These are phyloP conservation scores for Pseudanteris insignis DNA, from an alignment of 2,888 invertebrate genomes.

Conservation along the genomic window DNA sequence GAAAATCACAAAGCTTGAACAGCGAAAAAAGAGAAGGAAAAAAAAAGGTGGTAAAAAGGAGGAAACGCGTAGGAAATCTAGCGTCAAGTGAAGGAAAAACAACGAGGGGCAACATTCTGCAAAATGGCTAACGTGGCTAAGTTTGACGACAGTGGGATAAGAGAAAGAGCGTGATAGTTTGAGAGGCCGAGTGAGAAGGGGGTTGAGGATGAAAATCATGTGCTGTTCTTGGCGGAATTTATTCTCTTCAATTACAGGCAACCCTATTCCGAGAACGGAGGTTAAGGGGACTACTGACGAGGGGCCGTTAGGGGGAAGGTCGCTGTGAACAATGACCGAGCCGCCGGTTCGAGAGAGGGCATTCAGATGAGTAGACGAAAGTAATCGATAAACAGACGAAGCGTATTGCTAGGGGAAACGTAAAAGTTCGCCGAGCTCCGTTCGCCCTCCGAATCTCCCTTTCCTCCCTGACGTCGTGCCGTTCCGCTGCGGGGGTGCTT, in stretches of 20 bases:
- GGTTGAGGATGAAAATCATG: too few relatives aligned
- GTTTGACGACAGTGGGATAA: too few relatives aligned
- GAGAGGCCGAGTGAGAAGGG: neutral
- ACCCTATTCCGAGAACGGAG: constrained; percentile 38
- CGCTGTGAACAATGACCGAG: constrained; percentile 37
- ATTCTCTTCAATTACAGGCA: constrained; percentile 39
- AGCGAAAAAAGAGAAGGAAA: neutral
- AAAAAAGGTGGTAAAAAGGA: neutral
- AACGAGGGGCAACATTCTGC: too few relatives aligned
- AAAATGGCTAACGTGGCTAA: too few relatives aligned
- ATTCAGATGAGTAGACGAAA: constrained; percentile 39
- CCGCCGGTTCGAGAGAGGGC: constrained; percentile 32
- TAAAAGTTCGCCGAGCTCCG: constrained; percentile 30
- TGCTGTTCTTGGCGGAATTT: constrained; percentile 37
- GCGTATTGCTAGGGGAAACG: constrained; percentile 25
- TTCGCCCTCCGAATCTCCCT: constrained; percentile 3
- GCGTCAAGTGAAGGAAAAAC: too few relatives aligned
- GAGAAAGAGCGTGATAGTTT: neutral
- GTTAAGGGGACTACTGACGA: constrained; percentile 29
- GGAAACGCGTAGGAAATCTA: too few relatives aligned
- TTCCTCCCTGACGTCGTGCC: neutral
- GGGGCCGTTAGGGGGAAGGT: constrained; percentile 34
- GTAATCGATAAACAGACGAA: constrained; percentile 46
- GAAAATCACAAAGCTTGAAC: constrained; percentile 10
- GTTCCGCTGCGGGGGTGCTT: constrained; percentile 7